These are phyloP conservation scores for Eupeodes luniger DNA, from an alignment of 2,888 invertebrate genomes.

Conservation along the genomic window DNA sequence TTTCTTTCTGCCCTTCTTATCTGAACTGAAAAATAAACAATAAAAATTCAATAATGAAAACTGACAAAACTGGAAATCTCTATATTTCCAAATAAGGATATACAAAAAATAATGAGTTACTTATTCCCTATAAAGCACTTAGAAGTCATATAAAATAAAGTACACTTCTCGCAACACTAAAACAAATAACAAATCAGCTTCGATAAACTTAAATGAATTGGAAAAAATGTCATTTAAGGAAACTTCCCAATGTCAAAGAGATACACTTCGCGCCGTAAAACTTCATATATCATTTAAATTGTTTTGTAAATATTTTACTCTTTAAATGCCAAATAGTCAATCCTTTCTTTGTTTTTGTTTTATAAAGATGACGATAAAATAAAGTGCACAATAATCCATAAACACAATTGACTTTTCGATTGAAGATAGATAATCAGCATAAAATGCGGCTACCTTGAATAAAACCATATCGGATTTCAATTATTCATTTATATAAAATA, in stretches of 20 bases:
- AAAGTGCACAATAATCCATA: conserved; percentile 17
- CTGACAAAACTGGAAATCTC: too few species aligned
- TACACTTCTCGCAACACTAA: background rate
- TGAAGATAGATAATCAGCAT: conserved; percentile 5
- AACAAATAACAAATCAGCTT: background rate
- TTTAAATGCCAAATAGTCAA: background rate
- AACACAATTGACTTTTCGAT: background rate
- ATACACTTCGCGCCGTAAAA: background rate
- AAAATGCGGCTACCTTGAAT: background rate
- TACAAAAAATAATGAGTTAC: too few species aligned
- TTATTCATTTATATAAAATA: background rate
- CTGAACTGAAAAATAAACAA: too few species aligned
- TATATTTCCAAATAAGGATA: too few species aligned
- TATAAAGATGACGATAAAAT: background rate
- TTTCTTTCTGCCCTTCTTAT: too few species aligned
- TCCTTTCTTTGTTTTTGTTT: background rate
- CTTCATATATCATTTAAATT: conserved; percentile 4
- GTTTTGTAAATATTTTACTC: conserved; percentile 2
- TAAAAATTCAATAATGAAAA: too few species aligned
- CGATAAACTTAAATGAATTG: background rate
- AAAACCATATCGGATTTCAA: conserved; percentile 1
- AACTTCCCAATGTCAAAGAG: background rate
- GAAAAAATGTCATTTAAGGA: background rate
- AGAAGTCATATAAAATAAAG: background rate
- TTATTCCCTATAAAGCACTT: background rate